phyloP scores from a whole-genome alignment of 2,888 invertebrate genomes.

The Bhutanitis thaidina region DNA sequence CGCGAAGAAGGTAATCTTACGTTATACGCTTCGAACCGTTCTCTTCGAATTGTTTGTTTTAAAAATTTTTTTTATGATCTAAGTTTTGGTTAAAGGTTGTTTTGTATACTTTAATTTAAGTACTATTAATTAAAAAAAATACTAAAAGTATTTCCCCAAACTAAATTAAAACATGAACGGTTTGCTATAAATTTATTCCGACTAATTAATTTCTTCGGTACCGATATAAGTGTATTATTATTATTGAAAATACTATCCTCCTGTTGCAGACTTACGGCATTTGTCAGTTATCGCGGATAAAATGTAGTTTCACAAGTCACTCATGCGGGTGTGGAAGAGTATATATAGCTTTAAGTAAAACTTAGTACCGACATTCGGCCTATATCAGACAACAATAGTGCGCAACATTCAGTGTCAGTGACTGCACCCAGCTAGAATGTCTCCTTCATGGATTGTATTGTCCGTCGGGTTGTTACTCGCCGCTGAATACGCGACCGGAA shows the following conservation, averaged over 20 bases:
- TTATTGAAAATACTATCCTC: constrained; percentile 8
- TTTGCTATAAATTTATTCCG: too few relatives aligned
- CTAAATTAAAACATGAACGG: too few relatives aligned
- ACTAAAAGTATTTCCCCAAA: too few relatives aligned
- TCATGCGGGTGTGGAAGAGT: constrained; percentile 17
- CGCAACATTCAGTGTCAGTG: constrained; percentile 24
- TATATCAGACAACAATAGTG: constrained; percentile 26
- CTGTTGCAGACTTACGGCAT: constrained; percentile 8
- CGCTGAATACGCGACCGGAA: constrained; percentile 34
- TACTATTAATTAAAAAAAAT: too few relatives aligned
- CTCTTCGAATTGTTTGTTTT: too few relatives aligned
- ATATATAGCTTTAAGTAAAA: constrained; percentile 22
- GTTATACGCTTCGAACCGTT: too few relatives aligned
- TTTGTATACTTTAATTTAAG: too few relatives aligned
- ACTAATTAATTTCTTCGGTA: too few relatives aligned
- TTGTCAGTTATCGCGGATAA: constrained; percentile 3
- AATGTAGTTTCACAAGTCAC: constrained; percentile 10
- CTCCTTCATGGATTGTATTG: constrained; percentile 30
- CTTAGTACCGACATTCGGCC: constrained; percentile 24
- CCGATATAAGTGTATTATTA: neutral
- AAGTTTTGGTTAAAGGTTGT: too few relatives aligned
- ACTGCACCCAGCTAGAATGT: constrained; percentile 30
- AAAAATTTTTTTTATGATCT: too few relatives aligned
- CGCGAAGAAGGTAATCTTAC: too few relatives aligned
- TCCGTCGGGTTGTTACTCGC: constrained; percentile 28